Base-by-base conservation (phyloP, 53 echinoderm and acorn worm species). In the Holothuria leucospilota region DNA sequence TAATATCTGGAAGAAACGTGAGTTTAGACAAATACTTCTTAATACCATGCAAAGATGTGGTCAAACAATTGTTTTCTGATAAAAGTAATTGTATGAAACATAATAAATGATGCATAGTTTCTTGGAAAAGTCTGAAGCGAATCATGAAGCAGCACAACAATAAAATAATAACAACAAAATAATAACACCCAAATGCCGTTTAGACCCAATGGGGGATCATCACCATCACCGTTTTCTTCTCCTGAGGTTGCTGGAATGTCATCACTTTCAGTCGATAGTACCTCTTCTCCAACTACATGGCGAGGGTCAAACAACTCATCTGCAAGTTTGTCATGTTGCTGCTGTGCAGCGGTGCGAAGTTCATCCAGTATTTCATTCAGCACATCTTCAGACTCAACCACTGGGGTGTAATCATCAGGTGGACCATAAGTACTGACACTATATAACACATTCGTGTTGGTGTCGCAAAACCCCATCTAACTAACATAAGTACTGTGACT, bases 71-170 rank as follows among this genome's bases (percentile, higher is more conserved):
- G 15, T 14, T 85, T 21, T 85, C 90, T 15, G 90, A 75, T 42
- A 89, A 27, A 20, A 89, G 27, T 58, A 89, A 56, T 15, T 58
- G 68, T 59, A 89, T 26, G 13, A 89, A 56, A 62, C 51, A 13
- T 18, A 89, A 53, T 18, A 89, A 29, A 27, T 89, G n/a, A 29
- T 89, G 77, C 85, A 89, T 90, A 13, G 90, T 90, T 18, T 90
- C 90, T 26, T 85, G 58, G 23, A 78, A 90, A 28, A 90, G 78
- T 25, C 68, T 74, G 69, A 69, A 90, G 30, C 90, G 85, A 21
- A 90, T 69, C 90, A 85, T 77, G 29, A 90, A 85, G 59, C 60
- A 34, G n/a, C 52, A 52, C 52, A 52, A 52, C 1, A 82, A 62
- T 8, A 88, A 68, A 41, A 89, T 6, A 9, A 42, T n/a, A n/a